These are phyloP conservation scores for Patiria pectinifera DNA, from an alignment of 53 echinoderm and acorn worm genomes.

Conservation along the genomic window DNA sequence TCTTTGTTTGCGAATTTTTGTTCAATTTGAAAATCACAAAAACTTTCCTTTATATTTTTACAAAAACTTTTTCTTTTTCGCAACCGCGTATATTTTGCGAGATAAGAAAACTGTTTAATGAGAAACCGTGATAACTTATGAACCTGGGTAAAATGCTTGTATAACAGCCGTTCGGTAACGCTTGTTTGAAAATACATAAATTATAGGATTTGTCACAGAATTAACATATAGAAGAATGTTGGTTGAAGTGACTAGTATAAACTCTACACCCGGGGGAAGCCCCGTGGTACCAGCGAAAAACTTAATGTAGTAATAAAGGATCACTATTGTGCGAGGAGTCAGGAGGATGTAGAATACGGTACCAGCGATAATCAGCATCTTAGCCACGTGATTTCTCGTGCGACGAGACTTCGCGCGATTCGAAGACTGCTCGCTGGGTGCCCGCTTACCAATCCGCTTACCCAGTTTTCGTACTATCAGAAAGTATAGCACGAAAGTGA, in stretches of 20 bases:
- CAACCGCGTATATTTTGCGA: too few relatives aligned
- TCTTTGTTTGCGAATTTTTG: too few relatives aligned
- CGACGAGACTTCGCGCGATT: background rate
- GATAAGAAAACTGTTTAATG: background rate
- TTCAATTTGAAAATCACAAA: too few relatives aligned
- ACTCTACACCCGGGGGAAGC: background rate
- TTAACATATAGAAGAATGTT: slow-evolving; percentile 25
- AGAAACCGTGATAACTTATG: background rate
- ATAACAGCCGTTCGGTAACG: slow-evolving; percentile 47
- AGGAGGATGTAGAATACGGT: slow-evolving; percentile 34
- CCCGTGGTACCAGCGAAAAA: slow-evolving; percentile 17
- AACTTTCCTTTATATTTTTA: too few relatives aligned
- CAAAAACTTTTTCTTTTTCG: too few relatives aligned
- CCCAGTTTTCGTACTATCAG: slow-evolving; percentile 29
- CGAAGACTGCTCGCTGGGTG: background rate
- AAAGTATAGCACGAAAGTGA: slow-evolving; percentile 19
- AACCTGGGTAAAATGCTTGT: background rate
- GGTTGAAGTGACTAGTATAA: background rate
- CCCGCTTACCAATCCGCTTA: background rate
- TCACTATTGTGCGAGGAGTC: slow-evolving; percentile 7
- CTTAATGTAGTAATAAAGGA: background rate
- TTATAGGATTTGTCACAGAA: slow-evolving; percentile 36
- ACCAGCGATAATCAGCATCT: slow-evolving; percentile 53
- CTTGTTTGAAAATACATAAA: slow-evolving; percentile 50
- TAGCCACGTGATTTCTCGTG: slow-evolving; percentile 39